Base-by-base conservation (phyloP, 2,113 vertebrate genomes). In the Oxygymnocypris stewartii region DNA sequence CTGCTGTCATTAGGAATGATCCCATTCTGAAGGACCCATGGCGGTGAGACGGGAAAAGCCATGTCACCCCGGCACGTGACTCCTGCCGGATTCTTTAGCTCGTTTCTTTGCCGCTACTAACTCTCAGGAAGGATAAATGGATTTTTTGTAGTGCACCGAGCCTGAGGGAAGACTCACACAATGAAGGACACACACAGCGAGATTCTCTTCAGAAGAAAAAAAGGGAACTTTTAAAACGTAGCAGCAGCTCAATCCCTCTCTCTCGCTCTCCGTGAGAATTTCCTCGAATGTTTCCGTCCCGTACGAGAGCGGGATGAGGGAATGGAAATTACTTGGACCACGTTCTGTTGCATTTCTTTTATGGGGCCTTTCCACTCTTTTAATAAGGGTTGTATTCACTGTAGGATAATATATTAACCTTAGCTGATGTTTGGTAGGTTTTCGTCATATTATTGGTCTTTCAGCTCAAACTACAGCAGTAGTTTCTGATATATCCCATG, bases 241-340 rank as follows among this genome's bases (percentile, higher is more conserved):
- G 88, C 91, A 85, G 2, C 79, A 18, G 12, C 74, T 81, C 85
- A 73, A 81, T 77, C 84, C 81, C 84, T 54, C 51, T 87, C 49
- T 77, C 42, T 51, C 11, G 23, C 16, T 59, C 37, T 44, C 65
- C 4, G 44, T 94, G 93, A 93, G 93, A 94, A 92, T 79, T 88
- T 89, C 89, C 67, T 74, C 49, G 35, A 92, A 91, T 92, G 90
- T 93, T 94, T 93, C n/a, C 37, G 11, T 16, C 20, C 35, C 78
- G 23, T 40, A 42, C 59, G 12, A 25, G 90, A 94, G 92, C 80
- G 85, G 91, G 90, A 79, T 93, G 91, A 93, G 92, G 88, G 92
- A 94, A 94, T 95, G 94, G 93, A 95, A 95, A 93, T 92, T 92
- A 88, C 91, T 91, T 78, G 2, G 92, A 88, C 91, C 88, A 87